Conservation (phyloP, 2,797 vertebrate species). For the Mus spretus region DNA sequence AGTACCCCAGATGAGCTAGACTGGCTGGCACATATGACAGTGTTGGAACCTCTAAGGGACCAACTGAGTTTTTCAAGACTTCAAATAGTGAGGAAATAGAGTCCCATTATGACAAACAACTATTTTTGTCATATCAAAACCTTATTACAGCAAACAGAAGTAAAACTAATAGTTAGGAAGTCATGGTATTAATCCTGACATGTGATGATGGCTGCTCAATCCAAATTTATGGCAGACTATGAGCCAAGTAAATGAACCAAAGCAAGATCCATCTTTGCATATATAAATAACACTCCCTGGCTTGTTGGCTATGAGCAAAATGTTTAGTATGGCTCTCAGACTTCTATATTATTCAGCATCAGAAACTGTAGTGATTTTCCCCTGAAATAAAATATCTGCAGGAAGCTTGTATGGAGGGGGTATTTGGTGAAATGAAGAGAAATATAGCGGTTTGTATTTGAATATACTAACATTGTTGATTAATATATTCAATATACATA, state of each 20-base stretch:
- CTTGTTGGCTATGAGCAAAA: neutral
- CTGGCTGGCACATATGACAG: neutral
- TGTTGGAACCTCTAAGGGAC: neutral
- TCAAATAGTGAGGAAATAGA: neutral
- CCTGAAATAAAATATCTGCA: conserved; percentile 8
- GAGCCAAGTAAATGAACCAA: neutral
- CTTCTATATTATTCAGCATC: neutral
- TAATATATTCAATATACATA: neutral
- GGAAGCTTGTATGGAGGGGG: neutral
- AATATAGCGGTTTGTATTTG: neutral
- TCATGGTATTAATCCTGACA: neutral
- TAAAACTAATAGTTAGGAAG: conserved; percentile 7
- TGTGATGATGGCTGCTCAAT: neutral
- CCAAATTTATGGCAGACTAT: neutral
- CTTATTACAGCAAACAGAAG: conserved; percentile 42
- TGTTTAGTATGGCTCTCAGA: neutral
- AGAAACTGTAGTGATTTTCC: neutral
- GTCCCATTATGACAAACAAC: neutral
- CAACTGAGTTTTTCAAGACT: neutral
- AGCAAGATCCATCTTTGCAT: neutral
- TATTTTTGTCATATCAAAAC: neutral
- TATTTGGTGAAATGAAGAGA: neutral
- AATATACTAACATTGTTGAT: neutral
- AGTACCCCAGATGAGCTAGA: neutral
- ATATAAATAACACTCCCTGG: neutral